Evolutionary conservation across 2,797 vertebrate species (phyloP), one percentile per base, ranked within the genome.

Genomic region (Takifugu rubripes): DNA sequence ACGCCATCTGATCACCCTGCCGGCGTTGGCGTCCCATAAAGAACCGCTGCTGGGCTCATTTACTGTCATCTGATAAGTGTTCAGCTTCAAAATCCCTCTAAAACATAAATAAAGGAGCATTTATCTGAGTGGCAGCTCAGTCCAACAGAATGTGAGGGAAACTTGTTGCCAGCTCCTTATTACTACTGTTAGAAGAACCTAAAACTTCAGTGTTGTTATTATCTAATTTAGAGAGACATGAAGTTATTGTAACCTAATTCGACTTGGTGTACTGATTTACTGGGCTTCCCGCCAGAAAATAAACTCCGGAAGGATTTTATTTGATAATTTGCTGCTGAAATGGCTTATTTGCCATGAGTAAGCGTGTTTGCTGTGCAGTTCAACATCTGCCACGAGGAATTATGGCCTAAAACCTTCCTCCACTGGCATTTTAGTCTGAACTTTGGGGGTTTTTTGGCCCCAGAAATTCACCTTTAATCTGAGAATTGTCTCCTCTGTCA

Each of bases 1-100:
- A 64, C 9, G 43, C 65, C 68, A 79, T 82, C 75, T 72, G 81
- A 83, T 86, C 80, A 70, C 64, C 44, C 65, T 70, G 55, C 63
- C 61, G 46, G 25, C 56, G 27, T 10, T 40, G 58, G 50, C 67
- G 54, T 57, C 57, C 45, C 42, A 44, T 51, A 47, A 66, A 73
- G 56, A 54, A 54, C 51, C 42, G 64, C 36, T 50, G n/a, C 70
- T 25, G n/a, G 56, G 56, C 67, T 72, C 77, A 72, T 83, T 74
- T 63, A 68, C 56, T 17, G 0, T 56, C 71, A 67, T 68, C 73
- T 73, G 83, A 80, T 70, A 77, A 68, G 43, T 52, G 15, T 1
- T 25, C 8, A 2, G 3, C 53, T 49, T 44, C 49, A 52, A 68
- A 69, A 57, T 33, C 49, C 15, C 51, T 61, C 56, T 59, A 60